phyloP scores from a whole-genome alignment of 2,113 vertebrate species.

The Alethe diademata region DNA sequence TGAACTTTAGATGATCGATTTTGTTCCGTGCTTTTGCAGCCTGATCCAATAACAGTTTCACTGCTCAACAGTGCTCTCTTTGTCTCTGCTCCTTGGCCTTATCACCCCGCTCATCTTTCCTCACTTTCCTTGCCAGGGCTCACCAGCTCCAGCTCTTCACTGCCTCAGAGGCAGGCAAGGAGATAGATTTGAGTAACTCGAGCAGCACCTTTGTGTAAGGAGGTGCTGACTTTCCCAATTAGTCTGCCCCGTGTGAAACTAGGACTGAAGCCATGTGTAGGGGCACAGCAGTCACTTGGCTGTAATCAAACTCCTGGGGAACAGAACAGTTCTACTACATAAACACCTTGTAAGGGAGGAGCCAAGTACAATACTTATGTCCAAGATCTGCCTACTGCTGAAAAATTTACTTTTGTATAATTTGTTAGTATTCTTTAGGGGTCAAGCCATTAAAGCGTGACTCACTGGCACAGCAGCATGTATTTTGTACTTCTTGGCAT shows the following conservation, averaged over 20 bases:
- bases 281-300: background rate
- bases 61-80: fast-evolving
- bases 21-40: background rate
- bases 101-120: background rate
- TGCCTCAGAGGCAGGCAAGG: background rate
- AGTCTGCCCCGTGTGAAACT: fast-evolving
- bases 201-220: background rate
- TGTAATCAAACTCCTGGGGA: background rate
- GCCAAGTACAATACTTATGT: background rate
- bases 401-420: background rate
- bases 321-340: background rate
- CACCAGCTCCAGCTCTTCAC: background rate
- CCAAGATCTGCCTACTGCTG: background rate
- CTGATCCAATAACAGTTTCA: fast-evolving
- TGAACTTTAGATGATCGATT: background rate
- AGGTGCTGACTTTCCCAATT: background rate
- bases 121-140: background rate
- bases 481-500: background rate
- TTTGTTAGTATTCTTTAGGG: background rate
- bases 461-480: background rate
- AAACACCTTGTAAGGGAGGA: background rate
- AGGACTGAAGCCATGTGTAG: background rate
- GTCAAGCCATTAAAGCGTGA: background rate
- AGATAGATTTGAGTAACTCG: background rate
- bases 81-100: background rate